These are phyloP conservation scores for Ellobium chinense DNA, from an alignment of 2,888 invertebrate species.

Conservation along the genomic window DNA sequence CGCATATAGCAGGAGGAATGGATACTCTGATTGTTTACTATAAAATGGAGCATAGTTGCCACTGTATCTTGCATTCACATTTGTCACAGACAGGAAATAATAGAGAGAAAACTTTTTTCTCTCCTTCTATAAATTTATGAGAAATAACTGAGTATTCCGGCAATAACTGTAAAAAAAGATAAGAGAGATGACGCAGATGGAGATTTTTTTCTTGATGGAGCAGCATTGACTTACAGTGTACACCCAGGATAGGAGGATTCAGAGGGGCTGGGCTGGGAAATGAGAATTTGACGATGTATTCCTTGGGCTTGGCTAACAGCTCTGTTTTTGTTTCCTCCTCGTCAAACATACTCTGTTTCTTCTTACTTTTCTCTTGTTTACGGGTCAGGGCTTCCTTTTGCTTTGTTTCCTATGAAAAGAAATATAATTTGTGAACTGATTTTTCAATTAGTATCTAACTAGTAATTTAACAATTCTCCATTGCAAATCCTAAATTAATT, in stretches of 20 bases:
- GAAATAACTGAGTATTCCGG: background rate
- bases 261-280: slow-evolving; percentile 98
- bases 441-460: no score
- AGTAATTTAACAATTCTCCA: no score
- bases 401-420: slow-evolving; percentile 86
- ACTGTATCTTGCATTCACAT: no score
- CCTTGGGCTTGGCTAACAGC: slow-evolving; percentile 86
- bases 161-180: background rate
- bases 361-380: slow-evolving; percentile 83
- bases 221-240: slow-evolving; percentile 90
- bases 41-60: no score
- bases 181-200: slow-evolving; percentile 74
- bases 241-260: slow-evolving; percentile 97
- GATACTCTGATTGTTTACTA: no score
- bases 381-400: slow-evolving; percentile 93
- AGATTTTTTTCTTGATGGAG: no score
- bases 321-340: slow-evolving; percentile 90
- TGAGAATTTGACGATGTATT: slow-evolving; percentile 97
- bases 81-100: no score
- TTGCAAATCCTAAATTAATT: no score
- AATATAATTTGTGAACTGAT: background rate
- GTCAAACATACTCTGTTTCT: slow-evolving; percentile 79
- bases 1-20: no score
- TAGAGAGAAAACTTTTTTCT: no score
- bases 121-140: no score